Percentiles rank a stretch among this genome's conserved stretches.
Conservation (phyloP, 2,888 invertebrate species). For the Xestia rhomboidea region DNA sequence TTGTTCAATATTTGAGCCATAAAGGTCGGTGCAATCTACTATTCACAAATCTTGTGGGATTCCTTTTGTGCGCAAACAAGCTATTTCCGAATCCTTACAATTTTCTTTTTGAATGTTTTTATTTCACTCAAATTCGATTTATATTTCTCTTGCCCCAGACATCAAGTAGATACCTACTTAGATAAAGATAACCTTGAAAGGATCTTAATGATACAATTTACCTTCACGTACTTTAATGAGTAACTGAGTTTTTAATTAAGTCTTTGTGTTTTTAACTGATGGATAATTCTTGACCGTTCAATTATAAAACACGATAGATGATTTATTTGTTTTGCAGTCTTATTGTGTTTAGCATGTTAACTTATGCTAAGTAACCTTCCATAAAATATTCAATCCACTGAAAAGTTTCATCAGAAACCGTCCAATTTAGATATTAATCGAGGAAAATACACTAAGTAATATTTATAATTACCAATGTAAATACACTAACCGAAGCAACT, state of each 20-base stretch:
- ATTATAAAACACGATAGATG: slow-evolving; percentile 28
- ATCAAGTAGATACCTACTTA: neutral
- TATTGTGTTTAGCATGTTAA: neutral
- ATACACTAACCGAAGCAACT: slow-evolving; percentile 14
- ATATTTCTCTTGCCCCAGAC: neutral
- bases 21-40: slow-evolving; percentile 32
- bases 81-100: slow-evolving; percentile 24
- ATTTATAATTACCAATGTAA: slow-evolving; percentile 28
- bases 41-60: slow-evolving; percentile 31
- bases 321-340: neutral
- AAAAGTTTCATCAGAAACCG: slow-evolving; percentile 33
- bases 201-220: slow-evolving; percentile 6
- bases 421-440: neutral
- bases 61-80: slow-evolving; percentile 34
- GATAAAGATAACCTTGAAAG: neutral
- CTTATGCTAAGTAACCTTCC: neutral
- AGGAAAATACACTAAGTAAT: slow-evolving; percentile 11
- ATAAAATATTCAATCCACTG: slow-evolving; percentile 6
- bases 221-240: slow-evolving; percentile 26
- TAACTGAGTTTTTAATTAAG: slow-evolving; percentile 14
- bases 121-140: neutral
- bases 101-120: slow-evolving; percentile 19
- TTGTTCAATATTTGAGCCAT: slow-evolving; percentile 38
- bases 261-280: slow-evolving; percentile 30
- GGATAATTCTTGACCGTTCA: slow-evolving; percentile 16